phyloP scores from a whole-genome alignment of 2,888 invertebrate genomes.

The Drosophila mimica region DNA sequence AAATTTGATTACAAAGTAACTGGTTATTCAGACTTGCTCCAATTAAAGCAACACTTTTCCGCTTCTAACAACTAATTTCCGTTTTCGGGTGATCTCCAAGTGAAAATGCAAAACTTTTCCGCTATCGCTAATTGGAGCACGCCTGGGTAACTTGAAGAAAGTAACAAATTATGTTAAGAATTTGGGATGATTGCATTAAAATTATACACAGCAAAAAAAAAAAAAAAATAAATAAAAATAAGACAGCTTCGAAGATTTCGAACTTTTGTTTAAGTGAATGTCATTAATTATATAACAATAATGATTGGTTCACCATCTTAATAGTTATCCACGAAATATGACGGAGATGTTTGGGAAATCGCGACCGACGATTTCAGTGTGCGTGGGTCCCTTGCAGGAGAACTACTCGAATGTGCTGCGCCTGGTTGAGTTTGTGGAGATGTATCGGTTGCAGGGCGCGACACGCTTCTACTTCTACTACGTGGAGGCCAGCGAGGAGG shows the following conservation, averaged over 20 bases:
- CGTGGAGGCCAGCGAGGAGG: slow-evolving; percentile 82
- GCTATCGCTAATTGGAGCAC: not conserved
- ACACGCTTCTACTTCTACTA: slow-evolving; percentile 86
- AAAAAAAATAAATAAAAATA: no score
- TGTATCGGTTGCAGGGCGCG: slow-evolving; percentile 85
- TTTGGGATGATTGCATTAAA: no score
- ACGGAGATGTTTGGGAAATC: slow-evolving; percentile 71
- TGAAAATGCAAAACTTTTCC: not conserved
- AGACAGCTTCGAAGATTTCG: not conserved
- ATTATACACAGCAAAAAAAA: not conserved
- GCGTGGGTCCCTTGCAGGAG: slow-evolving; percentile 85
- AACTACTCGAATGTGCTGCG: slow-evolving; percentile 84
- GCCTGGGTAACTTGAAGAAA: not conserved
- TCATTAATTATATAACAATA: not conserved
- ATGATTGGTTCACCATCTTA: not conserved
- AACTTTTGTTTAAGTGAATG: not conserved
- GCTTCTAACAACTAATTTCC: not conserved
- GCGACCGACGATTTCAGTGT: slow-evolving; percentile 81
- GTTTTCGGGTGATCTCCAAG: not conserved
- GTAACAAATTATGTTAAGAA: not conserved
- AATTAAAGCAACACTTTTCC: not conserved
- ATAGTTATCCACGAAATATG: slow-evolving; percentile 79
- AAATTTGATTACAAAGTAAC: not conserved
- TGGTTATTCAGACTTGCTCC: not conserved
- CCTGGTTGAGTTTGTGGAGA: slow-evolving; percentile 86